Base-by-base conservation (phyloP, 2,113 vertebrate species). In the Eulacestoma nigropectus region DNA sequence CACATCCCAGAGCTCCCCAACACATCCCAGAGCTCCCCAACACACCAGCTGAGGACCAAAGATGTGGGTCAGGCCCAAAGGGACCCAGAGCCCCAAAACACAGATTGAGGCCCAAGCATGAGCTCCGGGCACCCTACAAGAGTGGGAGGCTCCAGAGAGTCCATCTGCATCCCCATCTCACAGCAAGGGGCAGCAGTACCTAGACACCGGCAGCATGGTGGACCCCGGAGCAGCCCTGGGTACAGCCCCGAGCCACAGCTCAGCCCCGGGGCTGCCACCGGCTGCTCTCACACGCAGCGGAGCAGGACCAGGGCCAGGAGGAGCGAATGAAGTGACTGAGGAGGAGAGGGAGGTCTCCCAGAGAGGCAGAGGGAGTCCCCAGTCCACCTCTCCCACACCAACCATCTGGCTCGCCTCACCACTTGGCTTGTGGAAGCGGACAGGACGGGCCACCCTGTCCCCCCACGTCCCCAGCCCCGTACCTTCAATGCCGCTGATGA, bases 401-500 rank as follows among this genome's bases (percentile, higher is more conserved):
- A 77, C 11, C 5, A 2, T 42, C 33, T 11, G 1, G 11, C 70
- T 65, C 0, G 0, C 16, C 46, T 77, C 14, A 0, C 49, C 3
- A 0, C 26, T 35, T 20, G 37, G 17, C 33, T 39, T 50, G 27
- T 80, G 57, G 29, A 65, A 90, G 35, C 1, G 4, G 44, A 42
- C 4, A 11, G 63, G 50, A 21, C 0, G 0, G 16, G 37, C 46
- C 56, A 57, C 59, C 59, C 55, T 52, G 37, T 77, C 42, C 68
- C 64, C 46, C 80, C n/a, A 1, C 1, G 16, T 47, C 92, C 94
- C 94, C 83, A 64, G 4, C 35, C 69, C 82, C 33, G 1, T 97
- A 97, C 97, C 97, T 96, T 97, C 97, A 2, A 97, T 97, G 75
- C 96, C 95, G 6, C 97, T 97, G 95, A 97, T 95, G 92, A 97